These are phyloP conservation scores for Luffia ferchaultella DNA, from an alignment of 2,888 invertebrate species.

Conservation along the genomic window DNA sequence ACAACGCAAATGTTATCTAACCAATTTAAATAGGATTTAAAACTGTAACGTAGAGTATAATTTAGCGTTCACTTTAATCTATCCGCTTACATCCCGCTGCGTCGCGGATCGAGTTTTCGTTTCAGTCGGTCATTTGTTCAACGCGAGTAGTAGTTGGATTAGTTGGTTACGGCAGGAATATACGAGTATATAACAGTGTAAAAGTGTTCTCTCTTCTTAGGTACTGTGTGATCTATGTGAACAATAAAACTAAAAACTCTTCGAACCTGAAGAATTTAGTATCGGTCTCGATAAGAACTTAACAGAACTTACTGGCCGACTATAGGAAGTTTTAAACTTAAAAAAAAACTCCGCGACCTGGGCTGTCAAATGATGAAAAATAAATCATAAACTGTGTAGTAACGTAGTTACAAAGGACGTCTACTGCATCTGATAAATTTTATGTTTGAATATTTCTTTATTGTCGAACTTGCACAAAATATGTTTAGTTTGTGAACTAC, in stretches of 20 bases:
- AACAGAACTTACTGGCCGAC: too few relatives aligned
- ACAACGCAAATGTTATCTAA: conserved; percentile 48
- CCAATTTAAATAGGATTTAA: conserved; percentile 31
- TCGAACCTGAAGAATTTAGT: too few relatives aligned
- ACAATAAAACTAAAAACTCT: too few relatives aligned
- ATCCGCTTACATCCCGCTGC: conserved; percentile 47
- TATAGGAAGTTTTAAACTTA: too few relatives aligned
- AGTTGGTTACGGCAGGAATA: too few relatives aligned
- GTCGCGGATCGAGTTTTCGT: conserved; percentile 49
- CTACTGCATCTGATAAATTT: conserved; percentile 37
- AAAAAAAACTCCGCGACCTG: conserved; percentile 21
- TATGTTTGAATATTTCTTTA: background rate
- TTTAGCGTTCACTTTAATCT: conserved; percentile 11
- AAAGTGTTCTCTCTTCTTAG: too few relatives aligned
- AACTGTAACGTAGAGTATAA: conserved; percentile 18
- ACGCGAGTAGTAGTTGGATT: background rate
- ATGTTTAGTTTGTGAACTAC: conserved; percentile 18
- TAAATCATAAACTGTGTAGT: conserved; percentile 58
- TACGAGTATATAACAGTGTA: too few relatives aligned
- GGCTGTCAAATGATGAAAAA: conserved; percentile 53
- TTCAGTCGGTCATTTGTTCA: too few relatives aligned
- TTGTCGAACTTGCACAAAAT: background rate
- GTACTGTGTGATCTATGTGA: too few relatives aligned
- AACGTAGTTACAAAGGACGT: conserved; percentile 24
- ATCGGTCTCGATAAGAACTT: too few relatives aligned